Base-by-base conservation (phyloP, 2,113 vertebrate genomes). In the Tautogolabrus adspersus region DNA sequence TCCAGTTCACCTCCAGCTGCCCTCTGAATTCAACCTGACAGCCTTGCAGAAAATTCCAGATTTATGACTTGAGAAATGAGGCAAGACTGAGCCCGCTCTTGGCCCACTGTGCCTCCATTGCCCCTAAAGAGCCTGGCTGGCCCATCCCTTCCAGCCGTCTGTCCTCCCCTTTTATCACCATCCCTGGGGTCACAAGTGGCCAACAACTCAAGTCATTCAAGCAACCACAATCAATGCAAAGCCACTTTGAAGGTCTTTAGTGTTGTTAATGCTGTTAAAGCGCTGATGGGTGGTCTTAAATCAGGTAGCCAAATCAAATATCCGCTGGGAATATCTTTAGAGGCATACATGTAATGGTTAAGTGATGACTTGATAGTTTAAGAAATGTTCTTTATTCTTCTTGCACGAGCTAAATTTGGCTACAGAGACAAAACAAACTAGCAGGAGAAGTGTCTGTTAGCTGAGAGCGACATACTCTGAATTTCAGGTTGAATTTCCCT, bases 1-100 rank as follows among this genome's bases (percentile, higher is more conserved):
- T 89, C 91, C 72, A 90, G 76, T 74, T 93, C 64, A 86, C 91
- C 90, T 91, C 83, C 82, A 87, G 85, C 92, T 93, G 89, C 80
- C 90, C 74, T 60, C 72, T 38, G 49, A 66, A 68, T 86, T 91
- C 79, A 84, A 60, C 89, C 85, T 76, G 75, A 73, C 79, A 72
- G 68, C 75, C 77, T 70, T 67, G 67, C 56, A 71, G 75, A 77
- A 84, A 79, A 86, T 34, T 63, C 58, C 54, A 59, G 82, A 89
- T 93, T 93, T 91, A 93, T 77, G 86, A 89, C 75, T 87, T 71
- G 73, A 90, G 83, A 90, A 83, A 88, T 71, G 79, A 85, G 66
- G 49, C 77, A 77, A 69, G 79, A 82, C 72, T 63, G 60, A 74
- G 46, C 47, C 72, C 13, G 9, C 52, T 66, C 66, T 12, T 75